Conservation (phyloP, 1,140 invertebrate species). For the Drosophila chauvacae region DNA sequence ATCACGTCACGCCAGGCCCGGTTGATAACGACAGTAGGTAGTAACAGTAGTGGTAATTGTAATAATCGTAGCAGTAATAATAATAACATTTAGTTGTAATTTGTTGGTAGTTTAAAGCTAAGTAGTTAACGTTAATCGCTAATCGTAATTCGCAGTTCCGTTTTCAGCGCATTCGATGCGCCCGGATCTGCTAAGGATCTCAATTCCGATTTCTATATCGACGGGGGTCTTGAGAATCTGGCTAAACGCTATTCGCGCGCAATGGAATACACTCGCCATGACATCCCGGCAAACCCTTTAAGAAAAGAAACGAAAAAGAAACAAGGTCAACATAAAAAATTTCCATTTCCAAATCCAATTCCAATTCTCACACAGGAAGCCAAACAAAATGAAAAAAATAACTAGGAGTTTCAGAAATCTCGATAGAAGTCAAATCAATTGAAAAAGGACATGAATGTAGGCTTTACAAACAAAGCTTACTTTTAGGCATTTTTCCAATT, state of each 20-base stretch:
- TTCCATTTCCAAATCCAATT: slow-evolving; percentile 45
- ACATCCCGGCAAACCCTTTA: slow-evolving; percentile 85
- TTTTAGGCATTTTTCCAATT: neutral
- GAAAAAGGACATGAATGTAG: neutral
- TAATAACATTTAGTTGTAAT: slow-evolving; percentile 49
- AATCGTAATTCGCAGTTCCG: slow-evolving; percentile 37
- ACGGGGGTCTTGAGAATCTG: slow-evolving; percentile 44
- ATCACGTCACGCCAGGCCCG: slow-evolving; percentile 36
- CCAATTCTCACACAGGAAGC: slow-evolving; percentile 40
- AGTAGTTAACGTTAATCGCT: slow-evolving; percentile 31
- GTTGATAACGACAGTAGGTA: slow-evolving; percentile 41
- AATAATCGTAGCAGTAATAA: slow-evolving; percentile 38
- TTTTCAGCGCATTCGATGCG: slow-evolving; percentile 36
- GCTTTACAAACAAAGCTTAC: neutral
- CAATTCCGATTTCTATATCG: slow-evolving; percentile 42
- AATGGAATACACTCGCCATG: slow-evolving; percentile 86
- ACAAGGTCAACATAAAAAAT: slow-evolving; percentile 82
- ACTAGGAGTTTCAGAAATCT: neutral
- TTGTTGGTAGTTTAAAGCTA: slow-evolving; percentile 52
- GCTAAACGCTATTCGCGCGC: slow-evolving; percentile 85
- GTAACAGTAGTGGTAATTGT: slow-evolving; percentile 22
- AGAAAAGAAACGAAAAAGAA: slow-evolving; percentile 84
- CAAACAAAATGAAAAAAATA: slow-evolving; percentile 28
- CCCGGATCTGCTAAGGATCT: slow-evolving; percentile 16
- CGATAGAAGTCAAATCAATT: neutral